These are phyloP conservation scores for Pyrgus malvae DNA, from an alignment of 2,888 invertebrate genomes.

Conservation along the genomic window DNA sequence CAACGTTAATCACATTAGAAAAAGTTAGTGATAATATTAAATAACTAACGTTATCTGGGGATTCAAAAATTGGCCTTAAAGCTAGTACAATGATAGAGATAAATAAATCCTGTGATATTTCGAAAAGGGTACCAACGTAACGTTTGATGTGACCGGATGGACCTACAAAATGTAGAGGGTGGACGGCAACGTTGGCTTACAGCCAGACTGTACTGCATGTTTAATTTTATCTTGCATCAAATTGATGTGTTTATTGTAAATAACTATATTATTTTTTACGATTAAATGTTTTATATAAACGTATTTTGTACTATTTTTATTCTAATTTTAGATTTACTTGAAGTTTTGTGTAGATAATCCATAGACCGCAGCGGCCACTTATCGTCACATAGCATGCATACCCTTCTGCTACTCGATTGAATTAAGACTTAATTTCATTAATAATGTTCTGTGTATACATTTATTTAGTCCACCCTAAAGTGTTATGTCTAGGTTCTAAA, in stretches of 20 bases:
- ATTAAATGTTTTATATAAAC: slow-evolving; percentile 63
- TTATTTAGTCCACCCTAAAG: too few relatives aligned
- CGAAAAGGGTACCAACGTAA: not conserved
- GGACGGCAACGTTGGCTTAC: slow-evolving; percentile 42
- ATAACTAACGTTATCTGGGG: too few relatives aligned
- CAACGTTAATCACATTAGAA: too few relatives aligned
- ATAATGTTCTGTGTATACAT: too few relatives aligned
- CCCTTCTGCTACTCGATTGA: too few relatives aligned
- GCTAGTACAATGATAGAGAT: not conserved
- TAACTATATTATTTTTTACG: slow-evolving; percentile 63
- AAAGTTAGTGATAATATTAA: too few relatives aligned
- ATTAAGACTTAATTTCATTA: too few relatives aligned
- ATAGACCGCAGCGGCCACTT: too few relatives aligned
- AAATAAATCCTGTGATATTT: slow-evolving; percentile 2
- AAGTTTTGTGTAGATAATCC: too few relatives aligned
- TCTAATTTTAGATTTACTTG: not conserved
- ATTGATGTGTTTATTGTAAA: slow-evolving; percentile 80
- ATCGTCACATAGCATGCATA: not conserved
- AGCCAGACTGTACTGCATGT: slow-evolving; percentile 56
- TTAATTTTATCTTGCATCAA: slow-evolving; percentile 69
- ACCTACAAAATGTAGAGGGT: slow-evolving; percentile 17
- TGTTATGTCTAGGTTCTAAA: too few relatives aligned
- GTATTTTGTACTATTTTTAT: slow-evolving; percentile 26
- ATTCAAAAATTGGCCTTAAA: too few relatives aligned
- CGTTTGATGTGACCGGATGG: not conserved